Percentiles rank a stretch among this genome's conserved stretches.
Evolutionary conservation across 2,888 invertebrate genomes (phyloP).

Genomic region (Aphidoletes aphidimyza): DNA sequence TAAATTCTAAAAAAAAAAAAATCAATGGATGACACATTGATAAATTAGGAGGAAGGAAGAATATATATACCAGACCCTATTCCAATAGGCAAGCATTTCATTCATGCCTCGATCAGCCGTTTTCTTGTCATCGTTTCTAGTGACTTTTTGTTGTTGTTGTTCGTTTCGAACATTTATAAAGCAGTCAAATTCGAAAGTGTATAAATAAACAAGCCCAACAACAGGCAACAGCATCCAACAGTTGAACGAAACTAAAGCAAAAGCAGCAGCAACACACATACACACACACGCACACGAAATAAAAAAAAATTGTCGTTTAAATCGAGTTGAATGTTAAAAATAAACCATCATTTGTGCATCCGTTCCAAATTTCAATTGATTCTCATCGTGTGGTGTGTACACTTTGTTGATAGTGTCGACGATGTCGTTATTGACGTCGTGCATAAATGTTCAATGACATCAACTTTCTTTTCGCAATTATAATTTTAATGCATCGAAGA

Average conservation of each 20-base stretch:
- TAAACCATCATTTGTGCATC: conserved; percentile 40
- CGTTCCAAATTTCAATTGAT: conserved; percentile 48
- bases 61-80: too few species aligned
- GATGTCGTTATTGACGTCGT: background rate
- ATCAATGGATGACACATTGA: background rate
- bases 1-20: background rate
- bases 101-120: background rate
- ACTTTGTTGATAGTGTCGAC: background rate
- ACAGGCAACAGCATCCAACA: background rate
- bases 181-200: conserved; percentile 12
- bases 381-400: background rate
- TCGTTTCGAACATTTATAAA: background rate
- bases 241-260: background rate
- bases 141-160: background rate
- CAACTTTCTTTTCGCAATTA: conserved; percentile 53
- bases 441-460: conserved; percentile 53
- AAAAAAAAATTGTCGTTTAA: conserved; percentile 23
- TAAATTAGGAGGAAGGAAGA: background rate
- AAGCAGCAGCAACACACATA: too few species aligned
- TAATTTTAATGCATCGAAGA: background rate
- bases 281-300: background rate
- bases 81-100: background rate
- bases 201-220: background rate
- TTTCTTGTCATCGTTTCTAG: background rate
- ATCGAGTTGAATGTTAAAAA: conserved; percentile 45